Evolutionary conservation across 2,888 invertebrate species (phyloP).

Genomic region (Pheosia tremula): DNA sequence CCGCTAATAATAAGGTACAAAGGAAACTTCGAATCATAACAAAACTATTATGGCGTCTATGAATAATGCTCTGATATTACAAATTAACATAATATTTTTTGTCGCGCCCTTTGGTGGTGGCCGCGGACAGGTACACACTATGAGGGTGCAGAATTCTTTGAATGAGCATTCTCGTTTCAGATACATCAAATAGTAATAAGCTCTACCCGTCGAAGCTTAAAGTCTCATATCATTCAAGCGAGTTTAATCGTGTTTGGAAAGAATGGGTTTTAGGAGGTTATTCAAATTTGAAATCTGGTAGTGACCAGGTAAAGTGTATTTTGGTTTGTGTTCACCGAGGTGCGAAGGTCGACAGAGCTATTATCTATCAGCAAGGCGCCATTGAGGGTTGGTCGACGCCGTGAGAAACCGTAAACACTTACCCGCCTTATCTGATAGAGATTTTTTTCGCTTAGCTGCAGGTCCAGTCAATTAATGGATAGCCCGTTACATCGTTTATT

Average conservation of each 20-base stretch:
- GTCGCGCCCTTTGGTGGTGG: constrained; percentile 78
- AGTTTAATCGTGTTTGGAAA: constrained; percentile 39
- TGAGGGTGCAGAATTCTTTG: constrained; percentile 84
- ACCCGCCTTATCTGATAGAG: constrained; percentile 80
- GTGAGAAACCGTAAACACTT: constrained; percentile 85
- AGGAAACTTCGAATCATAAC: constrained; percentile 78
- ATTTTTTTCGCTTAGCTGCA: constrained; percentile 78
- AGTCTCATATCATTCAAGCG: constrained; percentile 30
- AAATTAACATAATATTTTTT: constrained; percentile 83
- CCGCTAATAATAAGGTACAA: constrained; percentile 62
- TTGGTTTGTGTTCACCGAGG: constrained; percentile 45
- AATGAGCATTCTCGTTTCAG: constrained; percentile 64
- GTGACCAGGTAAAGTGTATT: constrained; percentile 38
- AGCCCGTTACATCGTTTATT: constrained; percentile 81
- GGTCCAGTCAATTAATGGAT: constrained; percentile 83
- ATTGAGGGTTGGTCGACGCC: constrained; percentile 81
- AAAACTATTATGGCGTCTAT: constrained; percentile 80
- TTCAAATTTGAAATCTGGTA: constrained; percentile 38
- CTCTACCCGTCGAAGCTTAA: constrained; percentile 27
- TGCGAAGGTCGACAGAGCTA: constrained; percentile 73
- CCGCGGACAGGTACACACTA: constrained; percentile 80
- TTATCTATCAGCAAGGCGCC: constrained; percentile 84
- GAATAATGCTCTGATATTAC: constrained; percentile 78
- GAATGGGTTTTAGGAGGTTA: constrained; percentile 23
- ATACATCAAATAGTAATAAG: constrained; percentile 26